These are phyloP conservation scores for Zelostemma sp. DNA, from an alignment of 1,140 invertebrate genomes.

Conservation along the genomic window DNA sequence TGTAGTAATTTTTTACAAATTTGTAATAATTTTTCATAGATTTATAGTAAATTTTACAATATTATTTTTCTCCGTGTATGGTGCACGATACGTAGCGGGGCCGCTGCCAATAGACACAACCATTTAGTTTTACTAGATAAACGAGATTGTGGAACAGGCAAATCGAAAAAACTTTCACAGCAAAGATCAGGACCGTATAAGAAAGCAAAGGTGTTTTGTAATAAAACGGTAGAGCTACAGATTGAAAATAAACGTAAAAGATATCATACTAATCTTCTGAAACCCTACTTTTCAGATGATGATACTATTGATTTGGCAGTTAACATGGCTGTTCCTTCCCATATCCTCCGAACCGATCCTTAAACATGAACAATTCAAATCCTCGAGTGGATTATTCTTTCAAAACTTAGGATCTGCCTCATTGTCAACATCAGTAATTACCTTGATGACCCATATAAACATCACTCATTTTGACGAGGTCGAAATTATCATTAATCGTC, in stretches of 20 bases:
- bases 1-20: too few species aligned
- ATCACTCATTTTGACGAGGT: slow-evolving; percentile 16
- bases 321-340: slow-evolving; percentile 9
- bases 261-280: slow-evolving; percentile 39
- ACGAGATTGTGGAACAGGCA: too few species aligned
- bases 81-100: too few species aligned
- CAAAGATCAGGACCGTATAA: too few species aligned
- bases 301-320: slow-evolving; percentile 1
- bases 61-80: too few species aligned
- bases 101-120: too few species aligned
- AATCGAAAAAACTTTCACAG: too few species aligned
- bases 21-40: too few species aligned
- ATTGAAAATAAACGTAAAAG: slow-evolving; percentile 11
- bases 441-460: slow-evolving; percentile 33
- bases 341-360: slow-evolving; percentile 9
- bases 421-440: slow-evolving; percentile 25
- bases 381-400: slow-evolving; percentile 29
- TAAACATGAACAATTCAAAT: slow-evolving; percentile 4
- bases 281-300: slow-evolving; percentile 30
- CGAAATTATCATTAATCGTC: slow-evolving; percentile 17
- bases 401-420: slow-evolving; percentile 23
- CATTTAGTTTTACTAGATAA: too few species aligned
- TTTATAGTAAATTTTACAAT: too few species aligned
- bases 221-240: too few species aligned
- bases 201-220: too few species aligned